Evolutionary conservation across 2,888 invertebrate species (phyloP).

Genomic region (Priocnemis perturbator): DNA sequence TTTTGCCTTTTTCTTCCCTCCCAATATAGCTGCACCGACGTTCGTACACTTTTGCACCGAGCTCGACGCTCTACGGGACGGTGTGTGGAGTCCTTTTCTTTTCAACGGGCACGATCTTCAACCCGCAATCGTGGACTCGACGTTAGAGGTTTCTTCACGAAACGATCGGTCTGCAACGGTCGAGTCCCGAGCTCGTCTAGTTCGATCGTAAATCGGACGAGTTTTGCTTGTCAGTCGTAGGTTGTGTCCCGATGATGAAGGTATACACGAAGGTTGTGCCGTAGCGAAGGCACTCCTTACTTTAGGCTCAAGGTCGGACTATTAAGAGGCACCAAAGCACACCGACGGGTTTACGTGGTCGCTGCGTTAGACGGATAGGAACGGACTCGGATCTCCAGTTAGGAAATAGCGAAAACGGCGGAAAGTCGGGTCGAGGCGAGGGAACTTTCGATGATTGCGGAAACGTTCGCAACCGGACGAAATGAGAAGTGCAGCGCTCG

Average conservation of each 20-base stretch:
- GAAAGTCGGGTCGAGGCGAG: constrained; percentile 13
- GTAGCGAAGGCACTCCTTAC: constrained; percentile 51
- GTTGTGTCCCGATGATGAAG: constrained; percentile 44
- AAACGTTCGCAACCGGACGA: too few relatives aligned
- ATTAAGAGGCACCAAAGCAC: constrained; percentile 49
- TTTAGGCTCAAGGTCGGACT: constrained; percentile 54
- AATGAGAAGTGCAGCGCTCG: too few relatives aligned
- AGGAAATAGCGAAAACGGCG: constrained; percentile 38
- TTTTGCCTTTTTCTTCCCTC: too few relatives aligned
- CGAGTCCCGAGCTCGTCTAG: constrained; percentile 1
- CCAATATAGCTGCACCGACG: too few relatives aligned
- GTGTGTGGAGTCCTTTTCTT: too few relatives aligned
- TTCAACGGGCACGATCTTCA: too few relatives aligned
- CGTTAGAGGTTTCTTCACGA: not conserved
- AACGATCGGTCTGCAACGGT: not conserved
- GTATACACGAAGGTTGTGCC: constrained; percentile 44
- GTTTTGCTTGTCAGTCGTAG: constrained; percentile 26
- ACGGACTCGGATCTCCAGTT: constrained; percentile 14
- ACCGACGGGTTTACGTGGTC: constrained; percentile 48
- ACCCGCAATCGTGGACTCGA: not conserved
- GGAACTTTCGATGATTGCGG: not conserved
- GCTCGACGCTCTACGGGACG: too few relatives aligned
- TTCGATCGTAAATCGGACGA: constrained; percentile 14
- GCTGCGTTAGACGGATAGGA: not conserved
- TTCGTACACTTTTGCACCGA: too few relatives aligned